These are phyloP conservation scores for Hystrix cristata DNA, from an alignment of 2,113 vertebrate genomes.

Conservation along the genomic window DNA sequence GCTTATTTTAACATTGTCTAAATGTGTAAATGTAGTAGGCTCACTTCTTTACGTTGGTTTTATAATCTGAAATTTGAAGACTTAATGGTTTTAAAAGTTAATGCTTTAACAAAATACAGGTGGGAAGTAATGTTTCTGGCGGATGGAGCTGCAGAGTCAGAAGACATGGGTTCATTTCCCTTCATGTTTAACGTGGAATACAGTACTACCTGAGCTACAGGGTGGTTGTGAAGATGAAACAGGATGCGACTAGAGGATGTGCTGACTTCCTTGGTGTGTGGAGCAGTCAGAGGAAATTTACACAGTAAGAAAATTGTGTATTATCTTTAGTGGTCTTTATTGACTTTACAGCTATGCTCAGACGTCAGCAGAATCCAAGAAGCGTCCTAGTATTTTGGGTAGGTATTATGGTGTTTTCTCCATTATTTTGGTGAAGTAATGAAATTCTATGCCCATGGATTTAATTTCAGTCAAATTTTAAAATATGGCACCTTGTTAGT, in stretches of 20 bases:
- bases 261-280: background rate
- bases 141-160: background rate
- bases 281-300: background rate
- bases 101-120: background rate
- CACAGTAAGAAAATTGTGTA: background rate
- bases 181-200: background rate
- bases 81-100: conserved; percentile 3
- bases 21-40: background rate
- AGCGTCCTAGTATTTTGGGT: background rate
- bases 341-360: background rate
- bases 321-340: background rate
- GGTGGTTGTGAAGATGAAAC: background rate
- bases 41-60: background rate
- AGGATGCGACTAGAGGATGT: background rate
- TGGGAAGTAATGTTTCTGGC: background rate
- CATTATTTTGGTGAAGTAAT: conserved; percentile 15
- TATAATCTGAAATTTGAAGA: background rate
- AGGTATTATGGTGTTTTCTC: background rate
- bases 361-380: background rate
- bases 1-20: background rate
- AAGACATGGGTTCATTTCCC: background rate
- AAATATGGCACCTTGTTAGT: background rate
- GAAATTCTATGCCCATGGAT: background rate
- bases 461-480: conserved; percentile 51
- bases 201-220: background rate